Evolutionary conservation across 2,888 invertebrate species (phyloP), one percentile per base, ranked within the genome.

Genomic region (Ernsta delagoae): DNA sequence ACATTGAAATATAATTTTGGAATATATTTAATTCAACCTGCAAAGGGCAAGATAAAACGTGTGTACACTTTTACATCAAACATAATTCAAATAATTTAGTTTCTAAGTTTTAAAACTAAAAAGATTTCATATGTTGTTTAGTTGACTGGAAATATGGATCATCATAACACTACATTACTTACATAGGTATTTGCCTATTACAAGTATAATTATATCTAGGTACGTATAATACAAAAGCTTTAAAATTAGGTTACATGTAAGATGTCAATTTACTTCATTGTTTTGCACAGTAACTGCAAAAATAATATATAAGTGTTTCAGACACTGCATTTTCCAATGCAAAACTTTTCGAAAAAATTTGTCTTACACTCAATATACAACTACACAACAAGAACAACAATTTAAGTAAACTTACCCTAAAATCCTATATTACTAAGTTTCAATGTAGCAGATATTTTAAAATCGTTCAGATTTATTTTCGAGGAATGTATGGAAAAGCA

Each of bases 361-460:
- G 45, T n/a, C 45, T 45, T n/a, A 45, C n/a, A 45, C n/a, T n/a
- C 45, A 45, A 45, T 45, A 45, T 45, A 53, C 7, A 53, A 53
- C 53, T 53, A 53, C 53, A 53, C 53, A 53, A 53, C 53, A 53
- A 53, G 53, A 24, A 53, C 53, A 53, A 53, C 53, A 53, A 53
- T 53, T 24, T 24, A 24, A 24, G 24, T 53, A 24, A 53, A 24
- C 9, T 24, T 53, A 53, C 53, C 24, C 16, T 24, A 53, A 24
- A 24, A 24, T 1, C 7, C 9, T 53, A 24, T 8, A 5, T 39
- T 39, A 39, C 5, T 8, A 7, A 8, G 39, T 39, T 39, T 39
- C 8, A 39, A 39, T 8, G 39, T 39, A 6, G 6, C 39, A 39
- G 39, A 39, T 39, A 39, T 31, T 31, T 31, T 2, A 31, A 31